These are phyloP conservation scores for Burhinus oedicnemus DNA, from an alignment of 2,113 vertebrate species.

Conservation along the genomic window DNA sequence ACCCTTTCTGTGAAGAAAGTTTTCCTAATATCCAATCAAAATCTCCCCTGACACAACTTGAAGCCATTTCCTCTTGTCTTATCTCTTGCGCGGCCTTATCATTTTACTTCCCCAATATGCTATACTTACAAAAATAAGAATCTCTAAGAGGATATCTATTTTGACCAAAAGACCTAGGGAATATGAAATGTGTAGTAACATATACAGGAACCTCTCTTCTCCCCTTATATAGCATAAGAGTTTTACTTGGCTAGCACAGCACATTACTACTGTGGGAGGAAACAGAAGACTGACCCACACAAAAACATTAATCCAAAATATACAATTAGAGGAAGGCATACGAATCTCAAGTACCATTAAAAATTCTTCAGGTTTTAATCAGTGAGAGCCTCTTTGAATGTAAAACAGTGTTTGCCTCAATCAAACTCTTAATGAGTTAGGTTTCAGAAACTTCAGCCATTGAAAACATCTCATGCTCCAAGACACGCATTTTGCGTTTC, in stretches of 20 bases:
- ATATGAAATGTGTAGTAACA: neutral
- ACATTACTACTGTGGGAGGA: neutral
- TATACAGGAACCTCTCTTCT: neutral
- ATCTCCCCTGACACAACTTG: no score
- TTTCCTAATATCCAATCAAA: no score
- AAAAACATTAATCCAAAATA: constrained; percentile 24
- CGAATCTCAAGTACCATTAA: neutral
- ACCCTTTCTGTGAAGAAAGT: no score
- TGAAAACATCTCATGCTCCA: neutral
- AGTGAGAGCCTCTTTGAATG: neutral
- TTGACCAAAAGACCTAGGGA: neutral
- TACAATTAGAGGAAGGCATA: neutral
- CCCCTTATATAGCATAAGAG: neutral
- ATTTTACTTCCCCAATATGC: neutral
- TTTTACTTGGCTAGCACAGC: constrained; percentile 9
- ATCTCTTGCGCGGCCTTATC: neutral
- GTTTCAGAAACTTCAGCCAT: neutral
- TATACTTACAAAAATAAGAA: neutral
- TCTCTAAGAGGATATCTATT: neutral
- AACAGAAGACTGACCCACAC: neutral
- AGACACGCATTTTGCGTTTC: neutral
- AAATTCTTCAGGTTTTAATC: neutral
- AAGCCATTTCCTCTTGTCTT: no score
- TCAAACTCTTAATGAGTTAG: neutral
- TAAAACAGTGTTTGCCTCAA: neutral